Evolutionary conservation across 2,113 vertebrate species (phyloP).

Genomic region (Amphilophus citrinellus): DNA sequence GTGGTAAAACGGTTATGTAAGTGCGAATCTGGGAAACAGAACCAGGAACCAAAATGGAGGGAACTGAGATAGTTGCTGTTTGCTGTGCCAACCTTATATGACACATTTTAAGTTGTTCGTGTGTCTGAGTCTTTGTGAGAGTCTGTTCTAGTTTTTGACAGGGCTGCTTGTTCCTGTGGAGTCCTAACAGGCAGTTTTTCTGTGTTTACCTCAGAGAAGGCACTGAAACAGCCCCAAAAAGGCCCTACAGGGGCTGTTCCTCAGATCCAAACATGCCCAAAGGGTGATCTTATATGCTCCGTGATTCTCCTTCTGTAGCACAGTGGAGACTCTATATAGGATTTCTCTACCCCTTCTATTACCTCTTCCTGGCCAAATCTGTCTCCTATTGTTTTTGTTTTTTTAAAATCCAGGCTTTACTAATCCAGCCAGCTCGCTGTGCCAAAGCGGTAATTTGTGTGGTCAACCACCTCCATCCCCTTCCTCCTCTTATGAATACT

Average conservation of each 20-base stretch:
- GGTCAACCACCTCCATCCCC: background rate
- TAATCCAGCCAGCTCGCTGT: rapidly evolving
- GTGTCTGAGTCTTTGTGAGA: background rate
- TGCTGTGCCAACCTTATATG: background rate
- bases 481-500: background rate
- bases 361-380: background rate
- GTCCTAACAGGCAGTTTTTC: background rate
- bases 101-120: background rate
- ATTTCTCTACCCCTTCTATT: background rate
- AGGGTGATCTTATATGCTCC: background rate
- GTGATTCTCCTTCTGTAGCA: too few relatives aligned
- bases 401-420: background rate
- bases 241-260: background rate
- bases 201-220: background rate
- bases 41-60: background rate
- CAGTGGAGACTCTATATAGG: too few relatives aligned
- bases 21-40: background rate
- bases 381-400: background rate
- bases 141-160: background rate
- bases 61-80: background rate
- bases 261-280: background rate
- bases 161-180: background rate
- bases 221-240: too few relatives aligned
- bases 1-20: background rate
- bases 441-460: background rate